These are phyloP conservation scores for Habrosyne pyritoides DNA, from an alignment of 2,888 invertebrate genomes.

Conservation along the genomic window DNA sequence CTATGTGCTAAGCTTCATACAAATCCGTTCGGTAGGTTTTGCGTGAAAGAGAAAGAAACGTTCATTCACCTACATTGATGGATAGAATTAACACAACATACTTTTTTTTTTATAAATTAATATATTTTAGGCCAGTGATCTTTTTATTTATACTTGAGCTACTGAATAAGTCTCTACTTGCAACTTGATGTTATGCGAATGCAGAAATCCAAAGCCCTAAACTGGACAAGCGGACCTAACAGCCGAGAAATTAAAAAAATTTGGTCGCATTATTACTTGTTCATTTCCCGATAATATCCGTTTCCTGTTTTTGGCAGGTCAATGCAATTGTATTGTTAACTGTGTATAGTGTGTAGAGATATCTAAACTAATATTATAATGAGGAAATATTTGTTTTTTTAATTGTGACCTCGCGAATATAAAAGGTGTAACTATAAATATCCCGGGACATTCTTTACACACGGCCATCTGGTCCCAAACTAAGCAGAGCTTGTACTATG, in stretches of 20 bases:
- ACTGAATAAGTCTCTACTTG: background rate
- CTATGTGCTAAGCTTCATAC: no score
- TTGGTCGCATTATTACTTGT: conserved; percentile 18
- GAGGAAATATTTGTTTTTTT: no score
- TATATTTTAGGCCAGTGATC: background rate
- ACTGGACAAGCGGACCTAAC: conserved; percentile 41
- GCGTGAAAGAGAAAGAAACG: no score
- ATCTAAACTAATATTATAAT: no score
- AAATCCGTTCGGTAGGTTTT: no score
- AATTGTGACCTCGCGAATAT: no score
- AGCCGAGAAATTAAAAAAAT: conserved; percentile 46
- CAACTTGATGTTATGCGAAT: background rate
- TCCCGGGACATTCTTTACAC: no score
- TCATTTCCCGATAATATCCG: background rate
- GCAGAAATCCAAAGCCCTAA: conserved; percentile 13
- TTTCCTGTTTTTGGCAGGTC: conserved; percentile 18
- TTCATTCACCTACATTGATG: no score
- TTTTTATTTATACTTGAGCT: background rate
- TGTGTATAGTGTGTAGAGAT: background rate
- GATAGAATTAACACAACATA: no score
- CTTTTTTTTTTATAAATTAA: background rate
- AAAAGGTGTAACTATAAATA: no score
- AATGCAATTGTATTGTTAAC: conserved; percentile 10
- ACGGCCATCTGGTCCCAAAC: no score
- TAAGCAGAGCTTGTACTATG: no score